phyloP scores from a whole-genome alignment of 2,888 invertebrate genomes.

The Eremobia ochroleuca region DNA sequence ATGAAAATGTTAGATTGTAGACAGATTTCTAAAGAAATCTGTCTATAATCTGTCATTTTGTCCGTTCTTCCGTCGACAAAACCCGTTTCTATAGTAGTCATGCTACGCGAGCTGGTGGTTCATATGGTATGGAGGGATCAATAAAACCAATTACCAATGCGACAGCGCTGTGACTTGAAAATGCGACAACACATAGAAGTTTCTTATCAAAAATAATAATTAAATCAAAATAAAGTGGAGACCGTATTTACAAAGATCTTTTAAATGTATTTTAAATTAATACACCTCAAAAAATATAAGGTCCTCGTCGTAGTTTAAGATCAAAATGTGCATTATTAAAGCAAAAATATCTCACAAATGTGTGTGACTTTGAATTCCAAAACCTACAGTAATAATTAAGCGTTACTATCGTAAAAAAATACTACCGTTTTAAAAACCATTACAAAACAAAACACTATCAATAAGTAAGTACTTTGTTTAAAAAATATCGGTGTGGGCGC shows the following conservation, averaged over 20 bases:
- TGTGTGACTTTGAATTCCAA: neutral
- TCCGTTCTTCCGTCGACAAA: neutral
- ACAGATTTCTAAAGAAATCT: neutral
- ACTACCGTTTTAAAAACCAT: neutral
- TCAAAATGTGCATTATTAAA: neutral
- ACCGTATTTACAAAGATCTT: constrained; percentile 33
- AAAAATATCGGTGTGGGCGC: neutral
- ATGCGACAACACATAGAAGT: constrained; percentile 40
- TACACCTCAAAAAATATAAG: neutral
- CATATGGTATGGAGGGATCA: constrained; percentile 34
- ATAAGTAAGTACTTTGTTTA: constrained; percentile 1
- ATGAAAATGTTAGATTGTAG: no score
- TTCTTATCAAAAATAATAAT: constrained; percentile 13
- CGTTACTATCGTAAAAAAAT: neutral
- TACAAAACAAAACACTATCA: neutral
- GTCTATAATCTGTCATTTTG: neutral
- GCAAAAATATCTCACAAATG: neutral
- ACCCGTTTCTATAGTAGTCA: neutral
- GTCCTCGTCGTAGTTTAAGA: neutral
- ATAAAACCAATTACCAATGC: constrained; percentile 50
- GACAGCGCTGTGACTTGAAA: constrained; percentile 35
- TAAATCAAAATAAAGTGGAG: neutral
- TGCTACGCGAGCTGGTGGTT: neutral
- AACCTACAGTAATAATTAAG: neutral
- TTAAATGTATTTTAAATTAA: neutral